Evolutionary conservation across 2,797 vertebrate species (phyloP).

Genomic region (Oreochromis grahami): DNA sequence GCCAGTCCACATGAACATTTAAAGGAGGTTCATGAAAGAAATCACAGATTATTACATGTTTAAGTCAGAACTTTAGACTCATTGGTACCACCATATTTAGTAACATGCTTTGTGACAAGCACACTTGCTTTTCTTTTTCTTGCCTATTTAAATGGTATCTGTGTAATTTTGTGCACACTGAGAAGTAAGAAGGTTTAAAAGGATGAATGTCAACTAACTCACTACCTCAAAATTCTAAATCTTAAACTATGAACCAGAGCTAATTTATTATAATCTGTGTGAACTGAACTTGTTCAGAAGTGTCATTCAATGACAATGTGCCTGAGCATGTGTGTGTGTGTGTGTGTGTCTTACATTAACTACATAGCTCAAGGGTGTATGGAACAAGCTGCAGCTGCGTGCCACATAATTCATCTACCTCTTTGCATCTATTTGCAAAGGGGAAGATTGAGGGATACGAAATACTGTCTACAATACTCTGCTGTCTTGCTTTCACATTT

Average conservation of each 20-base stretch:
- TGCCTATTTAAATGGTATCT: neutral
- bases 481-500: neutral
- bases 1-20: neutral
- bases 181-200: neutral
- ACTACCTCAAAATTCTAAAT: neutral
- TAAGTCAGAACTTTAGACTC: neutral
- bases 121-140: neutral
- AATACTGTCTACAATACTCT: neutral
- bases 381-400: conserved; percentile 39
- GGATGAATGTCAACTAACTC: neutral
- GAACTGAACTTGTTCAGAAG: neutral
- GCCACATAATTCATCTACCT: conserved; percentile 17
- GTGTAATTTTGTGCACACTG: neutral
- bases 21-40: neutral
- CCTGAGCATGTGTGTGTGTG: neutral
- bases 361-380: neutral
- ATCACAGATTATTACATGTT: neutral
- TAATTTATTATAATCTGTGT: neutral
- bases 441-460: neutral
- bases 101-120: neutral
- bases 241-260: neutral
- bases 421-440: neutral
- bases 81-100: neutral
- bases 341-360: neutral
- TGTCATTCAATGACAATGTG: neutral